Evolutionary conservation across 2,797 vertebrate genomes (phyloP).

Genomic region (Gadopsis bispinosus): DNA sequence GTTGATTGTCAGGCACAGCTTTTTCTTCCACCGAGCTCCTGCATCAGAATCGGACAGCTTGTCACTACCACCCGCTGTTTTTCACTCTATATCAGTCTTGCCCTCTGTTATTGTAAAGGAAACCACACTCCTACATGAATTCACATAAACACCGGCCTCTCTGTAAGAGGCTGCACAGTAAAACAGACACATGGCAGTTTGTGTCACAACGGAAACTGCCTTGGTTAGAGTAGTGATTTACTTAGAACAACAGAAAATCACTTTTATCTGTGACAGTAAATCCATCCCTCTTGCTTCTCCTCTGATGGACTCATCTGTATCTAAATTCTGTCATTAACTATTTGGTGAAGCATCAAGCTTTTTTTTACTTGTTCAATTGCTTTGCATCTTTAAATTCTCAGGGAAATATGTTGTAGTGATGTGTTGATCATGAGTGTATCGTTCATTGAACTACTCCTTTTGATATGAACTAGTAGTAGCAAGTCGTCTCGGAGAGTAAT

Average conservation of each 20-base stretch:
- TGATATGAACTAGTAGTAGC: no score
- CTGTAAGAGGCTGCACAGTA: conserved; percentile 27
- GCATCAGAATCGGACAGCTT: conserved; percentile 45
- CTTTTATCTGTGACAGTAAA: conserved; percentile 26
- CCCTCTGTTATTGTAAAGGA: conserved; percentile 54
- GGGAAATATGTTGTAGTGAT: neutral
- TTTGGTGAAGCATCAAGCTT: neutral
- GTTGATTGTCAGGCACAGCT: conserved; percentile 41
- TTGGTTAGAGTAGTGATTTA: conserved; percentile 38
- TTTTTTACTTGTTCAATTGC: neutral
- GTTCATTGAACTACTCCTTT: no score
- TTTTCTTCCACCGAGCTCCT: conserved; percentile 26
- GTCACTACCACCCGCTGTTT: conserved; percentile 53
- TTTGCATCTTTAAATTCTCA: neutral
- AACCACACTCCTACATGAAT: conserved; percentile 48
- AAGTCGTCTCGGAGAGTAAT: no score
- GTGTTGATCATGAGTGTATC: no score
- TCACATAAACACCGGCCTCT: conserved; percentile 45
- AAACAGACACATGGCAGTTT: conserved; percentile 31
- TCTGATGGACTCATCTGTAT: neutral
- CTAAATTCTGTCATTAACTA: neutral
- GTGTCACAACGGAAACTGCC: conserved; percentile 29
- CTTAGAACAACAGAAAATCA: conserved; percentile 33
- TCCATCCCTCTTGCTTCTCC: conserved; percentile 5
- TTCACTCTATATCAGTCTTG: conserved; percentile 45